These are phyloP conservation scores for Pelochelys cantorii DNA, from an alignment of 2,797 vertebrate genomes.

Conservation along the genomic window DNA sequence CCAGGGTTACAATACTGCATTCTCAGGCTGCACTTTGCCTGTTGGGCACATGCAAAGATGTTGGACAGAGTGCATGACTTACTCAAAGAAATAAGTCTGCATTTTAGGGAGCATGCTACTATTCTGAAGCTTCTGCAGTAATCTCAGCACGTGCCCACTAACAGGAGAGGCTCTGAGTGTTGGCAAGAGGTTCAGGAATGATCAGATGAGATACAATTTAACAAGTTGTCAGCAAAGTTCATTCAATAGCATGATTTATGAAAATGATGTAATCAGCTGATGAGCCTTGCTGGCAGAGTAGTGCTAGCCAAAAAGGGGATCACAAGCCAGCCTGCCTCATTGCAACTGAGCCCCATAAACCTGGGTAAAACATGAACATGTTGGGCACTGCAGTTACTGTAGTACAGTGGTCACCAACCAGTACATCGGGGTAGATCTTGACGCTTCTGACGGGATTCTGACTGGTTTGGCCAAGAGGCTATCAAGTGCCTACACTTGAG, in stretches of 20 bases:
- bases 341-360: fast-evolving
- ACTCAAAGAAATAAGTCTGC: background rate
- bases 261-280: constrained; percentile 30
- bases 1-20: background rate
- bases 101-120: fast-evolving
- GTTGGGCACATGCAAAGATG: fast-evolving
- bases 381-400: background rate
- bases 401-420: no score
- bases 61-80: background rate
- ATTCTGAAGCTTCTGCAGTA: background rate
- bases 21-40: background rate
- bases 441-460: no score
- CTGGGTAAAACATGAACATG: background rate
- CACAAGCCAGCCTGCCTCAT: background rate
- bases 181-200: fast-evolving
- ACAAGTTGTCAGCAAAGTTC: constrained; percentile 52
- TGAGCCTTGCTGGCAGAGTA: constrained; percentile 28
- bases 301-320: background rate
- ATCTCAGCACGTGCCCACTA: fast-evolving
- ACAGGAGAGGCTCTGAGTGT: fast-evolving
- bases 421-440: no score
- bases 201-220: background rate
- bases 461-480: no score
- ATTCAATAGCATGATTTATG: background rate
- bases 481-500: no score